Base-by-base conservation (phyloP, 2,888 invertebrate genomes). In the Tipula confusa region DNA sequence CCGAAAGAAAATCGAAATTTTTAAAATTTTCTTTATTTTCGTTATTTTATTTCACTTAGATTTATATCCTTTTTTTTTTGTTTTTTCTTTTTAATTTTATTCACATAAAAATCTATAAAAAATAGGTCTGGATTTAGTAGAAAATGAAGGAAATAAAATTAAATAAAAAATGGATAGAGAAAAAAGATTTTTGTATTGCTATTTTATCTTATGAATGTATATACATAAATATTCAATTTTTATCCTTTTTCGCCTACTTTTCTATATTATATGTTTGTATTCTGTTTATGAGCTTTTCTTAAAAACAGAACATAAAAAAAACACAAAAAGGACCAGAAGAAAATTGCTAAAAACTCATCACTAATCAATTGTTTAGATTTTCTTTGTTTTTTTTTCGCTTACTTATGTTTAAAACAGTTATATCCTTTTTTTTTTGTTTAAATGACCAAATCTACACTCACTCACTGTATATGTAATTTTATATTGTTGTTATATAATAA, bases 1-100 rank as follows among this genome's bases (percentile, higher is more conserved):
- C 86, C 86, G 48, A 84, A 79, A 84, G n/a, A 29, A 64, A 64
- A 64, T 64, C 79, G 80, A 80, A 29, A 29, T 29, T 80, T 29
- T 80, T 15, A 80, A 80, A 28, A 80, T 29, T 80, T 80, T 80
- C 28, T 7, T 80, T 80, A 28, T 79, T n/a, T n/a, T n/a, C n/a
- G n/a, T n/a, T n/a, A n/a, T 79, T 31, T n/a, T 80, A 80, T 80
- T 80, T 80, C 80, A 80, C 80, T 80, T 80, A 80, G 29, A 29
- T 80, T 80, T 80, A 29, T 80, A 29, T 80, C 80, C 31, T 80
- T 80, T 80, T 79, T 80, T 80, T 80, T 80, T n/a, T n/a, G n/a
- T n/a, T n/a, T n/a, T n/a, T n/a, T n/a, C n/a, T n/a, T n/a, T n/a
- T n/a, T n/a, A n/a, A 29, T 80, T 80, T 15, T 29, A n/a, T 80